Evolutionary conservation across 2,797 vertebrate genomes (phyloP).

Genomic region (Anableps anableps): DNA sequence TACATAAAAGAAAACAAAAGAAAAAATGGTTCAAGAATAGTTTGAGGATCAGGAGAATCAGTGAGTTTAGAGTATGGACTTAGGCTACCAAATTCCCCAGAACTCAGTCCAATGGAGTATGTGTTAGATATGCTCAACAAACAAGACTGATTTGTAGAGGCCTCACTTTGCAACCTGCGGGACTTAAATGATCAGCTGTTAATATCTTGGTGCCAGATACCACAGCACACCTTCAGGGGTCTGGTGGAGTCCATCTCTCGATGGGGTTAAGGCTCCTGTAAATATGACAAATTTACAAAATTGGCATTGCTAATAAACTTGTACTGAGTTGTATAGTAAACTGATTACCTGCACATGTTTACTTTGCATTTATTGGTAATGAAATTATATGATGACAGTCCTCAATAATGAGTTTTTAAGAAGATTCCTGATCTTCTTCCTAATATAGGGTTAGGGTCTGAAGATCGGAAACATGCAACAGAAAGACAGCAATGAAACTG

Average conservation of each 20-base stretch:
- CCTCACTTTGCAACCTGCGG: not conserved
- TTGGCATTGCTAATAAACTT: not conserved
- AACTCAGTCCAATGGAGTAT: not conserved
- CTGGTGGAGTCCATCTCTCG: not conserved
- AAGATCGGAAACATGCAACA: not conserved
- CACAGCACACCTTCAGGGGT: not conserved
- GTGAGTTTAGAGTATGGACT: not conserved
- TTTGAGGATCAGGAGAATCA: not conserved
- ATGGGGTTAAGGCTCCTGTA: not conserved
- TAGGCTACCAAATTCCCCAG: not conserved
- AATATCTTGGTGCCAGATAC: slow-evolving; percentile 1
- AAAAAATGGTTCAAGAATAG: not conserved
- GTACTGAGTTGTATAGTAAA: not conserved
- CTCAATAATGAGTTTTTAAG: no score
- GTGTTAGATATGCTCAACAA: not conserved
- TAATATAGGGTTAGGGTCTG: no score
- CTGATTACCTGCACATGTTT: not conserved
- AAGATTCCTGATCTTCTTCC: not conserved
- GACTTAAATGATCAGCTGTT: not conserved
- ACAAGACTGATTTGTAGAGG: not conserved
- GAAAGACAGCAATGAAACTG: not conserved
- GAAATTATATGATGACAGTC: not conserved
- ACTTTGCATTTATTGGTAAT: not conserved
- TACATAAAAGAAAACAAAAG: not conserved
- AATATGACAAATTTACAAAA: no score